These are phyloP conservation scores for Telmatochromis brachygnathus DNA, from an alignment of 2,113 vertebrate species.

Conservation along the genomic window DNA sequence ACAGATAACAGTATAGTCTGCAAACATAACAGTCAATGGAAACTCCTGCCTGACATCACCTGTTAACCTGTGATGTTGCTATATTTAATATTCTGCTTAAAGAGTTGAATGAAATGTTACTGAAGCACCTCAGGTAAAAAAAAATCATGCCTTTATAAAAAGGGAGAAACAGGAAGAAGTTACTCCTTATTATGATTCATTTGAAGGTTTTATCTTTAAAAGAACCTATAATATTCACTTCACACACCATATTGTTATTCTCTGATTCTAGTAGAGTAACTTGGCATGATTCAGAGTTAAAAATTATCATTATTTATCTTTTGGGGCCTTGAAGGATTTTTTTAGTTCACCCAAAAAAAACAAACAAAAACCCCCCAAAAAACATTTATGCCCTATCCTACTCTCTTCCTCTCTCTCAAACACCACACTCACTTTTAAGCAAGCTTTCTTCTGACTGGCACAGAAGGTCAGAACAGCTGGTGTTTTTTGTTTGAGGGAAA, in stretches of 20 bases:
- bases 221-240: neutral
- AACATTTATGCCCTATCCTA: neutral
- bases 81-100: neutral
- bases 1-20: neutral
- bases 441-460: neutral
- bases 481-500: neutral
- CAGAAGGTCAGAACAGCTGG: neutral
- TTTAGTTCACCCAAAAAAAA: neutral
- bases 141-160: neutral
- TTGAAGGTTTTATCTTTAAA: neutral
- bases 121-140: neutral
- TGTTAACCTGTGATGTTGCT: neutral
- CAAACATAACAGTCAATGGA: neutral
- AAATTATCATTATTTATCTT: rapidly evolving
- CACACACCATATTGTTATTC: neutral
- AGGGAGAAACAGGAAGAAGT: neutral
- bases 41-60: neutral
- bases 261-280: neutral
- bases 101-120: neutral
- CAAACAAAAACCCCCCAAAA: rapidly evolving
- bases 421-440: neutral
- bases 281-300: neutral
- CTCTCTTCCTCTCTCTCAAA: neutral
- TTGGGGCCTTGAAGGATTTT: neutral
- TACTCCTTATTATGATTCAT: neutral